These are phyloP conservation scores for Emys orbicularis DNA, from an alignment of 2,797 vertebrate species.

Conservation along the genomic window DNA sequence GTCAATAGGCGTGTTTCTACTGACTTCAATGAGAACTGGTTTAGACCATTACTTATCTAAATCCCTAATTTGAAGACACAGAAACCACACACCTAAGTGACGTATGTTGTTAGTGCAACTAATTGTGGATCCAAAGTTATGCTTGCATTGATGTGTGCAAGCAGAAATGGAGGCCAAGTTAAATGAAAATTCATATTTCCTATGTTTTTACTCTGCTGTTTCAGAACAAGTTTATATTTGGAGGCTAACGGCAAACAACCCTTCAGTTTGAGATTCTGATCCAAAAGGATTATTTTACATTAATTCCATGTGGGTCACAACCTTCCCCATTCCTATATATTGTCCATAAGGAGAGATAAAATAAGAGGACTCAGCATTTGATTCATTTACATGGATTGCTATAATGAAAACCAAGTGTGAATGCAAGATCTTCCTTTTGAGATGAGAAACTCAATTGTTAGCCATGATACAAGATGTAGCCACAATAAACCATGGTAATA, in stretches of 20 bases:
- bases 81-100: constrained; percentile 21
- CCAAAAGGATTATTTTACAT: neutral
- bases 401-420: neutral
- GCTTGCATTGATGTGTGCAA: neutral
- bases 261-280: neutral
- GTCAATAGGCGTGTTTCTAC: no score
- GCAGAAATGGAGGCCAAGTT: neutral
- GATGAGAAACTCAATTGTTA: neutral
- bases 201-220: neutral
- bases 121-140: neutral
- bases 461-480: neutral
- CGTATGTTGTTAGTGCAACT: neutral
- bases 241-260: fast-evolving
- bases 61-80: neutral
- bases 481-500: neutral
- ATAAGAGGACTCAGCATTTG: neutral
- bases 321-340: neutral
- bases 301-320: neutral
- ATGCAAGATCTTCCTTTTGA: neutral
- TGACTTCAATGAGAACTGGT: no score
- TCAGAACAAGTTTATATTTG: neutral
- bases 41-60: no score
- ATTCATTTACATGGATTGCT: neutral
- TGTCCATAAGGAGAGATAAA: neutral
- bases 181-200: neutral